Conservation (phyloP, 2,888 invertebrate species). For the Cataglyphis rosenhaueri region DNA sequence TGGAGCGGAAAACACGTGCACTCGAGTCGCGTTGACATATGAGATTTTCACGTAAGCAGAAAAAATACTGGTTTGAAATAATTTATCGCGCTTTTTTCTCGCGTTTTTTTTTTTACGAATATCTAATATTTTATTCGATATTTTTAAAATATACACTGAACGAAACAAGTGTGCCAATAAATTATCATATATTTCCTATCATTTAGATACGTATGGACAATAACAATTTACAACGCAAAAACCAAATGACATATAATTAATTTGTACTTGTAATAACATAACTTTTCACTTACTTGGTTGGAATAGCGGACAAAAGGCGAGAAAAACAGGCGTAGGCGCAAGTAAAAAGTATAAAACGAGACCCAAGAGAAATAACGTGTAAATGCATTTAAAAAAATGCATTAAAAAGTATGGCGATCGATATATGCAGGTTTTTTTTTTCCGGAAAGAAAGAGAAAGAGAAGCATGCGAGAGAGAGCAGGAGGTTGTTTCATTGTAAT, state of each 20-base stretch:
- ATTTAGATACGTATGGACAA: background rate
- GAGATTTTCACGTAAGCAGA: background rate
- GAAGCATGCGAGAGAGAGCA: conserved; percentile 37
- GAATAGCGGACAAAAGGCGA: background rate
- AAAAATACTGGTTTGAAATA: background rate
- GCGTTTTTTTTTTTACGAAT: background rate
- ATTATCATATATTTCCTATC: background rate
- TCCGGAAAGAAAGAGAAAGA: conserved; percentile 30
- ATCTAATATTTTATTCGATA: background rate
- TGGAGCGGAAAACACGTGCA: conserved; percentile 32
- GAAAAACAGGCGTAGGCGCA: conserved; percentile 37
- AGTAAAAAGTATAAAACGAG: conserved; percentile 33
- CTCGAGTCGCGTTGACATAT: background rate
- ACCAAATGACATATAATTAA: conserved; percentile 7
- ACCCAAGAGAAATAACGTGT: conserved; percentile 42
- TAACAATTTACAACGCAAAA: background rate
- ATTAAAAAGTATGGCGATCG: conserved; percentile 51
- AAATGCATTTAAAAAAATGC: conserved; percentile 50
- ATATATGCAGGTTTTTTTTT: conserved; percentile 44
- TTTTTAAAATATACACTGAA: background rate
- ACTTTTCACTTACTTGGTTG: conserved; percentile 22
- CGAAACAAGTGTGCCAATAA: background rate
- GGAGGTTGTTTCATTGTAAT: conserved; percentile 54
- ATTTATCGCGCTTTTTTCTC: background rate
- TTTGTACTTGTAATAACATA: background rate